Base-by-base conservation (phyloP, 2,797 vertebrate genomes). In the Rachycentron canadum region DNA sequence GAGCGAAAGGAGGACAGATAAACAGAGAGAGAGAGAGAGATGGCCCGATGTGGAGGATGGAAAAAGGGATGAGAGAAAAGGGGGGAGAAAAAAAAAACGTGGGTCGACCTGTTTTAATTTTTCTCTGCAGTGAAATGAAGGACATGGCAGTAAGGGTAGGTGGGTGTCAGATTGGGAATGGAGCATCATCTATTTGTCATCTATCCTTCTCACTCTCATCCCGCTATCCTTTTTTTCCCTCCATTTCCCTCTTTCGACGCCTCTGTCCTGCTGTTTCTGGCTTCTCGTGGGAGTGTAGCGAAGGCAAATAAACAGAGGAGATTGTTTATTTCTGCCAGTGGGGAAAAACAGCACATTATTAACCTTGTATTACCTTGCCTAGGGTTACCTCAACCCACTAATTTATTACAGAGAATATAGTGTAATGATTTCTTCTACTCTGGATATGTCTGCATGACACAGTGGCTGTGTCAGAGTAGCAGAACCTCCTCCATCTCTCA, bases 161-260 rank as follows among this genome's bases (percentile, higher is more conserved):
- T 94, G 94, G 94, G 93, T 93, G 94, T 94, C 88, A 86, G 89
- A 94, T 92, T 89, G 90, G 93, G 94, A 93, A 82, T 86, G 85
- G 78, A 94, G 91, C 90, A 93, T 94, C 94, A 94, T 95, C 93
- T 92, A 93, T 95, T 94, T 95, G 93, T 95, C 93, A 93, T 94
- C 89, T 88, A 85, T 93, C 90, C 92, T 83, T 89, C 86, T 91
- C 87, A 58, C 87, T 90, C 86, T 83, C 83, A 77, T 89, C 86
- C 82, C 28, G 61, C 73, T 73, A 64, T 89, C 78, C 85, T 70
- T 77, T 63, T 61, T 57, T 58, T 64, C 38, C 86, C 82, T 88
- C 84, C 71, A 47, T 89, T 91, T 84, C 81, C 84, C 89, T 91
- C 88, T 86, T 89, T 93, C 91, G 88, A 91, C 89, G 91, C 89